Conservation (phyloP, 2,888 invertebrate genomes). For the Ochropleura plecta region DNA sequence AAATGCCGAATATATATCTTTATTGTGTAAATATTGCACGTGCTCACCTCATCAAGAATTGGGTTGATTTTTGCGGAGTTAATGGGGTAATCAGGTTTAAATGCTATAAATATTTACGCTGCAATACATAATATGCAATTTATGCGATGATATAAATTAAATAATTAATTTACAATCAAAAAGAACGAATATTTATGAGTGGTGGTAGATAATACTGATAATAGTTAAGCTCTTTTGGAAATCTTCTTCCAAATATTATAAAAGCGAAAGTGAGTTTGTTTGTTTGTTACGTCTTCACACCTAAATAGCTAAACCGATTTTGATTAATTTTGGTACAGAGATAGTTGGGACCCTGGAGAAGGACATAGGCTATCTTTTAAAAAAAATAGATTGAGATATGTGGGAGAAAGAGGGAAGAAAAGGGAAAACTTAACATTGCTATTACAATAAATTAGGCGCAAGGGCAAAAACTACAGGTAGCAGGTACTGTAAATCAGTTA, state of each 20-base stretch:
- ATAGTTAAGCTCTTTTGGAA: neutral
- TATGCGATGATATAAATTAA: neutral
- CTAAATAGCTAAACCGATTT: too few relatives aligned
- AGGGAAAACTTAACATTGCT: too few relatives aligned
- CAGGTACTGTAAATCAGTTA: too few relatives aligned
- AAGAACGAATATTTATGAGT: neutral
- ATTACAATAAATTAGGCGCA: too few relatives aligned
- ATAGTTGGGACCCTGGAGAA: too few relatives aligned
- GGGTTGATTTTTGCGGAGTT: conserved; percentile 28
- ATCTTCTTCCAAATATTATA: neutral
- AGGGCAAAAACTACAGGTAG: too few relatives aligned
- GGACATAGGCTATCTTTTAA: too few relatives aligned
- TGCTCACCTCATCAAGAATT: conserved; percentile 26
- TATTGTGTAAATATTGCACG: conserved; percentile 55
- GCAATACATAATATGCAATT: neutral
- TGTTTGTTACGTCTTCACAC: too few relatives aligned
- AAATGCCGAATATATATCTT: conserved; percentile 52
- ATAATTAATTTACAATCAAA: neutral
- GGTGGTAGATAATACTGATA: neutral
- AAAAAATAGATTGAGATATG: too few relatives aligned
- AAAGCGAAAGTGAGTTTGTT: too few relatives aligned
- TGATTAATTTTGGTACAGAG: too few relatives aligned
- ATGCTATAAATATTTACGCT: conserved; percentile 20
- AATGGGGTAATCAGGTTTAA: conserved; percentile 21
- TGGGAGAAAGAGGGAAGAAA: too few relatives aligned